A percentile compares a stretch with the other conserved stretches of the same genome.
phyloP scores from a whole-genome alignment of 2,797 vertebrate species.

The Eulemur coronatus region DNA sequence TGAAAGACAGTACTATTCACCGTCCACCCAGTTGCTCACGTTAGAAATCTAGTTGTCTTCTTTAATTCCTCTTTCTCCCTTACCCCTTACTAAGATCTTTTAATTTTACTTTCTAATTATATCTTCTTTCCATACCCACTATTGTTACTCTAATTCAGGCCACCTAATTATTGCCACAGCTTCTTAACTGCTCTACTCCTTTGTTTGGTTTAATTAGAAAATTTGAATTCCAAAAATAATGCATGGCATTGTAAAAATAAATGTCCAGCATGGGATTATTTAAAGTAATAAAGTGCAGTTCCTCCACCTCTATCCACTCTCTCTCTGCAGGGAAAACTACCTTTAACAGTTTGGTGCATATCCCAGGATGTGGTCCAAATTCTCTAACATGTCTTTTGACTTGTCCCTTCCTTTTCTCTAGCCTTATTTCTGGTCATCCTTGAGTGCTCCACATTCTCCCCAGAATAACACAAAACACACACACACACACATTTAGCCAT shows the following conservation, averaged over 20 bases:
- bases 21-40: background rate
- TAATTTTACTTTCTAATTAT: conserved; percentile 3
- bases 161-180: background rate
- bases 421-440: background rate
- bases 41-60: conserved; percentile 3
- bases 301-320: background rate
- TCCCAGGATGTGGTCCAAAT: background rate
- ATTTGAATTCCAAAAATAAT: background rate
- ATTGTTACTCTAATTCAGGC: background rate
- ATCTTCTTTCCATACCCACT: background rate
- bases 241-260: background rate
- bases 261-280: background rate
- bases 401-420: background rate
- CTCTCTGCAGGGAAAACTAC: background rate
- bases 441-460: background rate
- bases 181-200: background rate
- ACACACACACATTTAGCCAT: background rate
- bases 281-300: background rate
- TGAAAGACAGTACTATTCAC: background rate
- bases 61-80: background rate
- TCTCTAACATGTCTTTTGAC: background rate
- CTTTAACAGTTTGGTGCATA: background rate
- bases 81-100: background rate
- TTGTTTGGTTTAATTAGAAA: background rate
- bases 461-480: background rate